Base-by-base conservation (phyloP, 2,888 invertebrate genomes). In the Mongoloraphidia duomilia region DNA sequence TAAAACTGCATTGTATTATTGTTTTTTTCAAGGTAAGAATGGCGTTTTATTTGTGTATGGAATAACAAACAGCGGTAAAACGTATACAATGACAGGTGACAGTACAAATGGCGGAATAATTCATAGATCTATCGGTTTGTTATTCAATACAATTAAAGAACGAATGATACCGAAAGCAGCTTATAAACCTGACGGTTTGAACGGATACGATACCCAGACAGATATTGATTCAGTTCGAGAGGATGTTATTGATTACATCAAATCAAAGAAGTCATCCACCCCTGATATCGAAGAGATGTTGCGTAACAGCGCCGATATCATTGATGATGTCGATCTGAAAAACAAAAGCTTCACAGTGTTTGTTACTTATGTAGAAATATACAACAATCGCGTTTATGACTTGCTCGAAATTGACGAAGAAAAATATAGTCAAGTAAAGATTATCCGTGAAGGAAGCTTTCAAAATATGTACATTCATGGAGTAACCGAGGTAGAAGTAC, bases 61-160 rank as follows among this genome's bases (percentile, higher is more conserved):
- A n/a, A 90, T 97, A 5, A 97, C 97, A 0, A 94, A 94, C 3
- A 86, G 87, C 57, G 98, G 98, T 0, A 99, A 99, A 72, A 98
- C 98, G 0, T 92, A 83, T 64, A 98, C 97, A 0, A 93, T 99
- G 88, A 89, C 89, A 0, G 75, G 83, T 0, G 73, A 84, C 57
- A 68, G 74, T 8, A 68, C 77, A 50, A 79, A 91, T 63, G 82
- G 85, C 55, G 89, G 98, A 45, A 77, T 95, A 57, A 72, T 98
- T 70, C 94, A 95, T 1, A 69, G 95, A 57, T 82, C 86, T 59
- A 72, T 98, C 47, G 90, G 95, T 65, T 84, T 90, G 0, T 74
- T 98, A 50, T 99, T 98, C 62, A 95, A 94, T 66, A 87, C 87
- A 17, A 89, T 99, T 55, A 75, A 75, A 1, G 81, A 84, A 49